A percentile compares a stretch with the other conserved stretches of the same genome.
phyloP scores from a whole-genome alignment of 2,888 invertebrate genomes.

The Leptogaster cylindrica region DNA sequence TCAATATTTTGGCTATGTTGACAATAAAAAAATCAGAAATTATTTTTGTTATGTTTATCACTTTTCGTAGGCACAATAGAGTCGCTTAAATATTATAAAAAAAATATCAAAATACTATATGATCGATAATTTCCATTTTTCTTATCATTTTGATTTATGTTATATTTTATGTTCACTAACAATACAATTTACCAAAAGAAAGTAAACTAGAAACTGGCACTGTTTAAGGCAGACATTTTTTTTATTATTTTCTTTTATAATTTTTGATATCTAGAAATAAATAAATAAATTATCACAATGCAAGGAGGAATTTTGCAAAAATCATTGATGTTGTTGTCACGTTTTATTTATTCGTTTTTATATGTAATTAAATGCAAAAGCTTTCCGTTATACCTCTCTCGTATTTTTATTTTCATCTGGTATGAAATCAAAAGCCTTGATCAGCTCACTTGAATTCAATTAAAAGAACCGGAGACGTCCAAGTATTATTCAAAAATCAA shows the following conservation, averaged over 20 bases:
- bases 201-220: constrained; percentile 20
- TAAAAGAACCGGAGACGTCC: too few species aligned
- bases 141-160: neutral
- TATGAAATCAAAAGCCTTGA: constrained; percentile 6
- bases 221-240: constrained; percentile 18
- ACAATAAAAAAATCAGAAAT: neutral
- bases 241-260: neutral
- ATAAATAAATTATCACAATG: constrained; percentile 8
- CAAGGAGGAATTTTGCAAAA: constrained; percentile 1
- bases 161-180: neutral
- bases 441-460: constrained; percentile 7
- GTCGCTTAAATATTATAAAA: neutral
- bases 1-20: neutral
- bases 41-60: constrained; percentile 7
- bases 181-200: neutral
- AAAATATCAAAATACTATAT: neutral
- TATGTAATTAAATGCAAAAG: constrained; percentile 1
- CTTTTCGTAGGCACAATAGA: constrained; percentile 3
- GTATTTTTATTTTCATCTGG: constrained; percentile 37
- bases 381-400: constrained; percentile 22
- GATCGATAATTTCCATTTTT: neutral
- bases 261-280: neutral
- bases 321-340: neutral
- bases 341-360: neutral
- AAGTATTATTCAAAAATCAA: too few species aligned